Conservation (phyloP, 2,113 vertebrate species). For the Isichthys henryi region DNA sequence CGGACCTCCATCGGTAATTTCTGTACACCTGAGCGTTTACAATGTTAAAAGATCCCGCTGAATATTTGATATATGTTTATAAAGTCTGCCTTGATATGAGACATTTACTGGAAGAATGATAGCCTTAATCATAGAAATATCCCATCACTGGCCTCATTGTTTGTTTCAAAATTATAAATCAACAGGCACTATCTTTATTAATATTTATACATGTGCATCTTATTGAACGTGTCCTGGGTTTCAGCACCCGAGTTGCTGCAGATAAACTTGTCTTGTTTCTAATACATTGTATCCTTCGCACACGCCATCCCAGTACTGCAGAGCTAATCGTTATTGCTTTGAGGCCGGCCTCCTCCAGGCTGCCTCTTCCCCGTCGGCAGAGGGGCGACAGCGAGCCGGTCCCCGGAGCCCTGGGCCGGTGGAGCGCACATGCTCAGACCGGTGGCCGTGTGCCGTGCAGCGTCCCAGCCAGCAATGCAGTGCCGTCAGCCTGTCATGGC, state of each 20-base stretch:
- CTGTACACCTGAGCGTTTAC: neutral
- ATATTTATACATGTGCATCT: neutral
- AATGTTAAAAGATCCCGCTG: neutral
- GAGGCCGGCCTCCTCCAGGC: neutral
- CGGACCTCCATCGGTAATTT: neutral
- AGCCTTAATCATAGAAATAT: neutral
- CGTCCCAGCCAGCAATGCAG: neutral
- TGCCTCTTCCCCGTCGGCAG: neutral
- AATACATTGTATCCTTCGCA: neutral
- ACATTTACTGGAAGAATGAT: neutral
- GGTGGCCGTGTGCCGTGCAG: neutral
- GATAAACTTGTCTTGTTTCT: neutral
- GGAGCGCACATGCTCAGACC: neutral
- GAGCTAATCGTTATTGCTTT: neutral
- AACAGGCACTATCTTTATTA: neutral
- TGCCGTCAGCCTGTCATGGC: constrained; percentile 1
- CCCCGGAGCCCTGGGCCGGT: neutral
- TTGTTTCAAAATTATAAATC: neutral
- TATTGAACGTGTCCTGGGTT: neutral
- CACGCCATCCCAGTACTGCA: neutral
- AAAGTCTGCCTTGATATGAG: neutral
- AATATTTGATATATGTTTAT: neutral
- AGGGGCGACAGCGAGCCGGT: neutral
- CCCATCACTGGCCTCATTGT: neutral
- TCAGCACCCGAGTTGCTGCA: neutral